Base-by-base conservation (phyloP, 2,797 vertebrate species). In the Dipus sagitta region DNA sequence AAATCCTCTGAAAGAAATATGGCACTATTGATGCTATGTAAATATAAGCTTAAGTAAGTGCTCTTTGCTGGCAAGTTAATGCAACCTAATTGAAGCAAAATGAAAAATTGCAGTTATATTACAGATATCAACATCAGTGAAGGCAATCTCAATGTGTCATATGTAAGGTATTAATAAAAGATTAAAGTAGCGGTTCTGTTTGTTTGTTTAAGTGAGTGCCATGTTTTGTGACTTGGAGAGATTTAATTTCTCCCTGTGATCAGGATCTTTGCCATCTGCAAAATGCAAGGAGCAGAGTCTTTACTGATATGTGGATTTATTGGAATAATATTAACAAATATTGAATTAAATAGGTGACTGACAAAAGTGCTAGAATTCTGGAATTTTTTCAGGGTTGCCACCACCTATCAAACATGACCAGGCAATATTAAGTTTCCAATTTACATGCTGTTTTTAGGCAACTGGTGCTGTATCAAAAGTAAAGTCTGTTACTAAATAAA, bases 131-230 rank as follows among this genome's bases (percentile, higher is more conserved):
- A 84, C 90, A 70, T 80, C 32, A 77, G 34, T 79, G 84, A 82
- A 90, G 80, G 10, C 10, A 94, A 89, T 91, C 76, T 81, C 32
- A 79, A 47, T 64, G 54, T 60, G 24, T 91, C 64, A 85, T 64
- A 42, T 88, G 9, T 95, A 95, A 91, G 83, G 77, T 65, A 79
- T 79, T 95, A 96, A 92, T 93, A 87, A 77, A 96, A 92, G 96
- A 92, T 75, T 10, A 18, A 92, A 78, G 67, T 72, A 54, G 42
- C 38, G 87, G 5, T 89, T 92, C 34, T 90, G 15, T 88, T 94
- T 75, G n/a, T 79, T 91, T 93, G 52, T 86, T 75, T 95, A 92
- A 94, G 65, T 71, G 12, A 94, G 67, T 90, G 67, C 6, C 20
- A 83, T 15, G 30, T 95, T 93, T 93, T 65, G 68, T 93, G 52